These are phyloP conservation scores for Daphoenositta chrysoptera DNA, from an alignment of 2,113 vertebrate species.

Conservation along the genomic window DNA sequence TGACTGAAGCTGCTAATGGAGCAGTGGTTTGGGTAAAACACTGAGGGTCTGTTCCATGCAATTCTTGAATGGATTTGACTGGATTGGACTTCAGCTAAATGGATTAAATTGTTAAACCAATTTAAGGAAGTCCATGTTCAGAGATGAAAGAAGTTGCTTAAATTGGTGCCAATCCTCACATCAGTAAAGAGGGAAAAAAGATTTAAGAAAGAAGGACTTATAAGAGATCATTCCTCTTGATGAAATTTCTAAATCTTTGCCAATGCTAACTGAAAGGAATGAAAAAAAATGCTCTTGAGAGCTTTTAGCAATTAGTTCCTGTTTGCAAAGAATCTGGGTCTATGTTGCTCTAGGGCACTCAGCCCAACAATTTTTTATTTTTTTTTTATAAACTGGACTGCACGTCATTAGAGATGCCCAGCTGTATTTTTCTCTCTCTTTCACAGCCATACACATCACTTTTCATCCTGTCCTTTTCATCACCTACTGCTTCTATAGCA, in stretches of 20 bases:
- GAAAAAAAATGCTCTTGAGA: conserved; percentile 19
- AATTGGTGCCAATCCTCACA: conserved; percentile 55
- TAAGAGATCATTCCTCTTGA: conserved; percentile 37
- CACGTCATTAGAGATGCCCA: conserved; percentile 39
- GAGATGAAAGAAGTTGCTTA: conserved; percentile 39
- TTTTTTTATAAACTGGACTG: neutral
- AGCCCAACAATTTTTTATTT: neutral
- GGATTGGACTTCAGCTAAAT: conserved; percentile 41
- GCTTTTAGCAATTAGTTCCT: conserved; percentile 54
- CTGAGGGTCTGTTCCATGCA: conserved; percentile 38
- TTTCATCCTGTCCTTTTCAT: conserved; percentile 55
- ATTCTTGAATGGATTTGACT: conserved; percentile 44
- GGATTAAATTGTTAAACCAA: conserved; percentile 61
- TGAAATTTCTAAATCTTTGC: conserved; percentile 53
- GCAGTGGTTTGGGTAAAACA: conserved; percentile 23
- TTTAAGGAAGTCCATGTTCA: conserved; percentile 27
- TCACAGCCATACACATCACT: conserved; percentile 22
- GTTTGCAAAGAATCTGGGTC: conserved; percentile 19
- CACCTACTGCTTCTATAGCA: neutral
- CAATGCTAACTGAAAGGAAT: conserved; percentile 54
- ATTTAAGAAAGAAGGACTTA: conserved; percentile 47
- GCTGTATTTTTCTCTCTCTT: conserved; percentile 45
- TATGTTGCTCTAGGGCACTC: neutral
- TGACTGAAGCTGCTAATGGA: neutral
- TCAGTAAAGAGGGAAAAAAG: conserved; percentile 18